Percentiles rank a stretch among this genome's conserved stretches.
These are phyloP conservation scores for Scartelaos histophorus DNA, from an alignment of 2,113 vertebrate genomes.

Conservation along the genomic window DNA sequence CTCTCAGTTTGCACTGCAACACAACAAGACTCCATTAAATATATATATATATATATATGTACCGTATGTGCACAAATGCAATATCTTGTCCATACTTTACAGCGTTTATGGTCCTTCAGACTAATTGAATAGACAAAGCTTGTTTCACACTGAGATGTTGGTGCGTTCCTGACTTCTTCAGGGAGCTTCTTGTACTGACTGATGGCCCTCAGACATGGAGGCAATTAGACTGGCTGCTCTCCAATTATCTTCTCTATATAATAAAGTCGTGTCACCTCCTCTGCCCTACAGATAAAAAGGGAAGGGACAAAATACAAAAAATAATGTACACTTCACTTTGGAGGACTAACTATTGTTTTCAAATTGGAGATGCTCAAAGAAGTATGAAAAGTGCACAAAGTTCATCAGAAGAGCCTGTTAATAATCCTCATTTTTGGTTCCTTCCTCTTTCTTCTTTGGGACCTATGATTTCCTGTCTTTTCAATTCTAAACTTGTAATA, in stretches of 20 bases:
- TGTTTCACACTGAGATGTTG: slow-evolving; percentile 29
- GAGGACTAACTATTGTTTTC: not conserved
- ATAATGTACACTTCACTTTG: not conserved
- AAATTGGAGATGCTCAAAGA: not conserved
- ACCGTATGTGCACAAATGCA: not conserved
- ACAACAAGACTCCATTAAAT: not conserved
- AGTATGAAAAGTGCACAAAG: no score
- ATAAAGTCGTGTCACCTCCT: slow-evolving; percentile 29
- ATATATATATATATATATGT: no score
- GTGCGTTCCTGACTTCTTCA: slow-evolving; percentile 15
- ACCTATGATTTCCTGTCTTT: not conserved
- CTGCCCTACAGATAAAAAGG: slow-evolving; percentile 30
- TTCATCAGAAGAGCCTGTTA: not conserved
- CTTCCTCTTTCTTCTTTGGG: not conserved
- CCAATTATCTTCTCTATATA: slow-evolving; percentile 44
- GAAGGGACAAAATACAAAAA: not conserved
- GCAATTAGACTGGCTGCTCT: slow-evolving; percentile 50
- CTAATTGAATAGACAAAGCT: slow-evolving; percentile 14
- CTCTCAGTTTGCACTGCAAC: not conserved
- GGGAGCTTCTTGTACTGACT: slow-evolving; percentile 34
- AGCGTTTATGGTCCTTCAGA: slow-evolving; percentile 8
- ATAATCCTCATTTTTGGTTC: not conserved
- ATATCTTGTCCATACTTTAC: not conserved
- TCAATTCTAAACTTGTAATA: not conserved
- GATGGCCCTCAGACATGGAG: slow-evolving; percentile 35